Conservation (phyloP, 1,140 invertebrate genomes). For the Trinorchestia longiramus region DNA sequence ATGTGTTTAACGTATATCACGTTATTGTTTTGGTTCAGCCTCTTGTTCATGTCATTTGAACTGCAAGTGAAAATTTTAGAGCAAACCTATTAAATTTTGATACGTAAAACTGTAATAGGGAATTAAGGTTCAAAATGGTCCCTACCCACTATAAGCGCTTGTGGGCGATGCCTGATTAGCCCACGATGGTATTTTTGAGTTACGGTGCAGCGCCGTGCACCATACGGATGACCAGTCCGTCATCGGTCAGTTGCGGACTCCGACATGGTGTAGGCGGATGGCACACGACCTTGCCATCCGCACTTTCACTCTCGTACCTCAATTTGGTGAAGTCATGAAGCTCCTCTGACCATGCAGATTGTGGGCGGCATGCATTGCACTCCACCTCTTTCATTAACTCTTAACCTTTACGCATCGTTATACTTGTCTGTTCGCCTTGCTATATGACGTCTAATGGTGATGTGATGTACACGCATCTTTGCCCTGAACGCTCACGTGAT, state of each 20-base stretch:
- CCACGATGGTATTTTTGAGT: background rate
- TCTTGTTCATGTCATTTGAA: no score
- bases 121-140: no score
- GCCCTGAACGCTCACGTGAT: background rate
- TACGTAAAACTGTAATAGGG: no score
- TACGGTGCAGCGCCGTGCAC: background rate
- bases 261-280: background rate
- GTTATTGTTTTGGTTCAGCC: no score
- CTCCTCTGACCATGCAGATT: background rate
- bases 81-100: no score
- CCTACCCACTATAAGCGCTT: no score
- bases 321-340: slow-evolving; percentile 34
- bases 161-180: no score
- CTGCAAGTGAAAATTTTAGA: no score
- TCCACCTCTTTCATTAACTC: slow-evolving; percentile 29
- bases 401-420: background rate
- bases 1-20: no score
- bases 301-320: slow-evolving; percentile 12
- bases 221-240: background rate
- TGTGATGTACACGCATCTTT: background rate
- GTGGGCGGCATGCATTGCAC: slow-evolving; percentile 32
- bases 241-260: background rate
- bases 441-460: background rate
- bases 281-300: background rate
- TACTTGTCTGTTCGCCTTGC: background rate